Evolutionary conservation across 2,888 invertebrate genomes (phyloP).

Genomic region (Yponomeuta malinellus): DNA sequence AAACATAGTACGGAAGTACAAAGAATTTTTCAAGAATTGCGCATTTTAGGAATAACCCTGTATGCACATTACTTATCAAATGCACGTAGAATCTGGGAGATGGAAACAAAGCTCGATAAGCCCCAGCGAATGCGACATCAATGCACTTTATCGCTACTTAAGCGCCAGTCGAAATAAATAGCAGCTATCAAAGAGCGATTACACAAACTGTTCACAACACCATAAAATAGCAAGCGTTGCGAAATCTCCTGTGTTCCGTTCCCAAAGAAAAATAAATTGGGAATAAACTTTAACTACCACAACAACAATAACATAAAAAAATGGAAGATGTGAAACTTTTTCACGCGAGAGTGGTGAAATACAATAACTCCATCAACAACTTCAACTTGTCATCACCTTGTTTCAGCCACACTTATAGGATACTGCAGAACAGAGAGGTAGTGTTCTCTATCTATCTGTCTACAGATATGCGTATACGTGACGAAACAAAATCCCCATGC

Average conservation of each 20-base stretch:
- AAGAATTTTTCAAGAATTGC: too few species aligned
- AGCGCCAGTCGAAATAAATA: slow-evolving; percentile 53
- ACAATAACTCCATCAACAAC: background rate
- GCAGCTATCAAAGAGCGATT: slow-evolving; percentile 63
- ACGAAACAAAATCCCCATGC: too few species aligned
- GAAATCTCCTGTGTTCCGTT: slow-evolving; percentile 46
- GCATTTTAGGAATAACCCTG: too few species aligned
- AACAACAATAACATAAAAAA: slow-evolving; percentile 19
- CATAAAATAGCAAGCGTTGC: slow-evolving; percentile 58
- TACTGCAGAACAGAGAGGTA: background rate
- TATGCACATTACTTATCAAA: too few species aligned
- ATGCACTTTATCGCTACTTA: slow-evolving; percentile 57
- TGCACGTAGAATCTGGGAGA: too few species aligned
- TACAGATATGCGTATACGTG: too few species aligned
- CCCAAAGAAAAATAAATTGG: slow-evolving; percentile 59
- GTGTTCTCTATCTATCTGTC: too few species aligned
- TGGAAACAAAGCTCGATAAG: background rate
- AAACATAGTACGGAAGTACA: too few species aligned
- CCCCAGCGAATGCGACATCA: slow-evolving; percentile 31
- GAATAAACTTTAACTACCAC: slow-evolving; percentile 35
- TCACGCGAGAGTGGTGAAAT: background rate
- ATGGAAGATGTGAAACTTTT: slow-evolving; percentile 8
- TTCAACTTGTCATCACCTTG: background rate
- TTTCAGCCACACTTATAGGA: background rate
- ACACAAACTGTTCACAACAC: slow-evolving; percentile 63